A percentile compares a stretch with the other conserved stretches of the same genome.
phyloP scores from a whole-genome alignment of 37 sponge, comb jelly and placozoan genomes.

The Cladorhizidae sp. region DNA sequence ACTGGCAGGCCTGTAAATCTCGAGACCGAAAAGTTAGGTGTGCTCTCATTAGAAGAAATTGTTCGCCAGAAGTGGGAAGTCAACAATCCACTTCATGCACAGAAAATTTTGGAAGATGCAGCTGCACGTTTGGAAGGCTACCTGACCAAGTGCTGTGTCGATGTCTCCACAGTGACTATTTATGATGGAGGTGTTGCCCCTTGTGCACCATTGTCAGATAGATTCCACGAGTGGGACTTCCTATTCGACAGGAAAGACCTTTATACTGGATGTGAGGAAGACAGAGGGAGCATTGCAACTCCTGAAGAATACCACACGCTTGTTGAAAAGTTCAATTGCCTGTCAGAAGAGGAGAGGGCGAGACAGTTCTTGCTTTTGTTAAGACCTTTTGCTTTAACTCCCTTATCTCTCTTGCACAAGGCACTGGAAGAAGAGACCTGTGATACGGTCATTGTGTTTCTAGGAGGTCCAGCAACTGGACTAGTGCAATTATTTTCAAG shows the following conservation, averaged over 20 bases:
- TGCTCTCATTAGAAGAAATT: neutral
- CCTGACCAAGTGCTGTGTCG: slow-evolving; percentile 14
- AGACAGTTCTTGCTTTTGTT: slow-evolving; percentile 3
- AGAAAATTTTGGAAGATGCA: slow-evolving; percentile 32
- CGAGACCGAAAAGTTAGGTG: neutral
- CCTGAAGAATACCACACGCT: slow-evolving; percentile 14
- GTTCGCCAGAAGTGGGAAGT: slow-evolving; percentile 32
- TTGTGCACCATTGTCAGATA: slow-evolving; percentile 45
- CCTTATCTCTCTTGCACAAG: neutral
- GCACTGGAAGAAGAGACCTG: neutral
- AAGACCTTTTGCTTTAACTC: slow-evolving; percentile 4
- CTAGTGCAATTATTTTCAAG: slow-evolving; percentile 28
- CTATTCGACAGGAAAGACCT: slow-evolving; percentile 50
- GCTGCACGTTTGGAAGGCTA: slow-evolving; percentile 23
- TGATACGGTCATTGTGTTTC: slow-evolving; percentile 9
- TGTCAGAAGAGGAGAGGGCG: slow-evolving; percentile 25
- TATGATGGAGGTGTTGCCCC: slow-evolving; percentile 47
- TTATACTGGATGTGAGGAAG: neutral
- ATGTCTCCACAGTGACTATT: slow-evolving; percentile 1
- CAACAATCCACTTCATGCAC: slow-evolving; percentile 1
- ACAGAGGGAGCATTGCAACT: slow-evolving; percentile 23
- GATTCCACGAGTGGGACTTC: slow-evolving; percentile 41
- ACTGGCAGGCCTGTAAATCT: slow-evolving; percentile 51
- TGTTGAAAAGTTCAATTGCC: slow-evolving; percentile 11
- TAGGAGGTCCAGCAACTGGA: slow-evolving; percentile 55